Percentiles rank a stretch among this genome's conserved stretches.
Evolutionary conservation across 2,797 vertebrate species (phyloP).

Genomic region (Caiman crocodilus): DNA sequence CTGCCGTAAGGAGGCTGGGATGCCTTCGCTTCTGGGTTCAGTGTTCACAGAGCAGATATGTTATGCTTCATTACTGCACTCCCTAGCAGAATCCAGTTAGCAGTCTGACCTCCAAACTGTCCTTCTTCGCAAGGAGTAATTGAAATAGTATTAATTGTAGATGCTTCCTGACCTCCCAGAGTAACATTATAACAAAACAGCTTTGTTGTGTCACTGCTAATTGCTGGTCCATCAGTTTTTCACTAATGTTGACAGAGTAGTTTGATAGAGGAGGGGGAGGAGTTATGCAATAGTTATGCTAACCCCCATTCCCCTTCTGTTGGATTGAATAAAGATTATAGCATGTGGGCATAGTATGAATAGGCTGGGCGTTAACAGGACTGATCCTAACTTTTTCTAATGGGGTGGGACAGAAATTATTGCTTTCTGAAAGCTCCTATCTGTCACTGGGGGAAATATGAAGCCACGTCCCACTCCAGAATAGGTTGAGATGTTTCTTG

Average conservation of each 20-base stretch:
- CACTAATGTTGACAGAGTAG: not conserved
- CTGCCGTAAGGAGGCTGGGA: too few species aligned
- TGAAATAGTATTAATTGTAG: not conserved
- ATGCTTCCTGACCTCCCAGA: not conserved
- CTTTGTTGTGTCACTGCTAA: not conserved
- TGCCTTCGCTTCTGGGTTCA: too few species aligned
- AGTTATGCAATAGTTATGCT: rapidly evolving
- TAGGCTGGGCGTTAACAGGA: not conserved
- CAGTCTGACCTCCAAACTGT: not conserved
- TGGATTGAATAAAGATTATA: not conserved
- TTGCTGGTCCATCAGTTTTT: not conserved
- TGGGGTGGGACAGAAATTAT: not conserved
- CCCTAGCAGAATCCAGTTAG: not conserved
- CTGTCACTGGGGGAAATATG: not conserved
- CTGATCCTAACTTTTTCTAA: rapidly evolving
- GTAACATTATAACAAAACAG: not conserved
- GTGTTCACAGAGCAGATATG: too few species aligned
- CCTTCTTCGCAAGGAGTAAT: not conserved
- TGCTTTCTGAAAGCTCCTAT: not conserved
- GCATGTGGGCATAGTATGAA: not conserved
- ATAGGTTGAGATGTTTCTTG: not conserved
- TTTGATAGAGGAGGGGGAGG: rapidly evolving
- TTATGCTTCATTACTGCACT: too few species aligned
- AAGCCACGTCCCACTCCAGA: not conserved
- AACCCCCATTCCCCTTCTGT: not conserved